Evolutionary conservation across 2,113 vertebrate species (phyloP), one percentile per base, ranked within the genome.

Genomic region (Calypte anna): DNA sequence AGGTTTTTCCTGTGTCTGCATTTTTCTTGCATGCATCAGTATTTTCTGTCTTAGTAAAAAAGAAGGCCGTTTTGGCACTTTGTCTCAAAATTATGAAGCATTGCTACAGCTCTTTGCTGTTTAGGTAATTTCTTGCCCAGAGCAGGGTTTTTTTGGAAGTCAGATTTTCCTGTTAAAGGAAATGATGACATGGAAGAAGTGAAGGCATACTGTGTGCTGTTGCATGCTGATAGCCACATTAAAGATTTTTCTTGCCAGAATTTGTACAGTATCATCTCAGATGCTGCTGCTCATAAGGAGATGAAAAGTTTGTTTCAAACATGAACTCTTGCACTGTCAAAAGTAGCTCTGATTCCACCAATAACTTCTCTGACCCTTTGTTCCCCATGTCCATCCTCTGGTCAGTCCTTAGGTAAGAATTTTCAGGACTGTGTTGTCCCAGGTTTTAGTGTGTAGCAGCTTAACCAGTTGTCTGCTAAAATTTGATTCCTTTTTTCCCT

Each of bases 171-270:
- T 84, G 74, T 90, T 73, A 89, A 61, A 95, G 94, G 96, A 95
- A 97, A 91, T 97, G 77, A 92, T 92, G 84, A 93, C 93, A 91
- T 94, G 91, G 84, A 94, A 95, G 75, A 95, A 91, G 6, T 95
- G 91, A 94, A 93, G 75, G 48, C 83, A 57, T 82, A 11, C 58
- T 46, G 61, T 68, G 48, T 54, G 31, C 31, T 82, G 67, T 58
- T 91, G 59, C 63, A 36, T 67, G 44, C 55, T 91, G 82, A 92
- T 93, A 91, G 84, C 84, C 67, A 74, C 90, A 83, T 94, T 67
- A 95, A 94, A 94, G 82, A 63, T 67, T 57, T 12, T 88, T 82
- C 43, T 73, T 79, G 67, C 55, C 74, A 85, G 70, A 85, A 62
- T 12, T 91, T 91, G 18, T 36, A 68, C n/a, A 12, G 5, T 72